Evolutionary conservation across 2,888 invertebrate species (phyloP), one percentile per base, ranked within the genome.

Genomic region (Cephus spinipes): DNA sequence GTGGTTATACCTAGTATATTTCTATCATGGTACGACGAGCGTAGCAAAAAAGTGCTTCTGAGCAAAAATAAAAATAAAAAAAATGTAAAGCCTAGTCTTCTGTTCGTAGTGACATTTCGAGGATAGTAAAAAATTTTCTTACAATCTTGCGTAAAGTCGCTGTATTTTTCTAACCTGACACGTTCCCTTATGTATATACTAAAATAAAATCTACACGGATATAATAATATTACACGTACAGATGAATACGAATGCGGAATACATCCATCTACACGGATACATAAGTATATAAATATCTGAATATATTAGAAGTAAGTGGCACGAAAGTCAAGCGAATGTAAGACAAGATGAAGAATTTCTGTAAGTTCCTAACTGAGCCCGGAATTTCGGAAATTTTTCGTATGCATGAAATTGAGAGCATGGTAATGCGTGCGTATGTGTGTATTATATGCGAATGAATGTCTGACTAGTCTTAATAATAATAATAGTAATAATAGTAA

Each of bases 101-200:
- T 80, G 80, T 81, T 81, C 15, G 55, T 74, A 80, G 79, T 77
- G 77, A 82, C 76, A 79, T 82, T 83, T 82, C 68, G 79, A 83
- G 79, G 76, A 81, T 80, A 81, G 83, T 85, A 83, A 81, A 80
- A 85, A 81, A 81, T 90, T 55, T 90, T 89, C 87, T 87, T 88
- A 90, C 86, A 84, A 81, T 88, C 85, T 85, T 84, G 85, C 85
- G 87, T 88, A 87, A 89, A 83, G 89, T 89, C 85, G 85, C 87
- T 89, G 89, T 91, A 91, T 91, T 91, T 91, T 91, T 91, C 90
- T 91, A 91, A 89, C 88, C 88, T 84, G 83, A 89, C 86, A 85
- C 86, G 84, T 89, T 89, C 82, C 84, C 85, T 86, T 88, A 87
- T 90, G 88, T 89, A 89, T 80, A 88, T 89, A 88, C 77, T n/a